Conservation (phyloP, 2,113 vertebrate genomes). For the Xenopus borealis region DNA sequence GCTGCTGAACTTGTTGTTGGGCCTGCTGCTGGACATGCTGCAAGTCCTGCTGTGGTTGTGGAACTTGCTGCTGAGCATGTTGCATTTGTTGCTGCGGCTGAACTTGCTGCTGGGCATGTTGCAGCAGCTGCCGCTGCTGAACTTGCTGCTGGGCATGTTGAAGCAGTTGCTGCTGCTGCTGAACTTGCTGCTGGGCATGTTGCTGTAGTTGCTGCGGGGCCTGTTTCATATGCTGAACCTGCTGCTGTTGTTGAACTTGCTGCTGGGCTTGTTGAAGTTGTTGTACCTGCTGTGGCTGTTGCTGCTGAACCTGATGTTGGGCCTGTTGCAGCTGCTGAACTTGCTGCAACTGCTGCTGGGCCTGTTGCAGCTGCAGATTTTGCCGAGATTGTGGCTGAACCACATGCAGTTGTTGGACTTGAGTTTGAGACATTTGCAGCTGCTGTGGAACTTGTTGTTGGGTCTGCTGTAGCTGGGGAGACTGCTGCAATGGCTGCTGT, state of each 20-base stretch:
- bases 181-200: slow-evolving; percentile 55
- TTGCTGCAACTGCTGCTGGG: not conserved
- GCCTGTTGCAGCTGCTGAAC: slow-evolving; percentile 30
- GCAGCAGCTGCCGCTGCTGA: slow-evolving; percentile 37
- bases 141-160: slow-evolving; percentile 22
- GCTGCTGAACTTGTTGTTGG: slow-evolving; percentile 21
- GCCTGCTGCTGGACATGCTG: slow-evolving; percentile 40
- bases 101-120: slow-evolving; percentile 55
- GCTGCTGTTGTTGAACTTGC: slow-evolving; percentile 39
- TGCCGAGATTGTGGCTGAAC: slow-evolving; percentile 10
- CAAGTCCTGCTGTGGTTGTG: slow-evolving; percentile 49
- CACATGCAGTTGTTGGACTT: slow-evolving; percentile 55
- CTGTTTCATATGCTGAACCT: slow-evolving; percentile 54
- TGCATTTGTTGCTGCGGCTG: slow-evolving; percentile 6
- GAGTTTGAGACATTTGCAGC: slow-evolving; percentile 40
- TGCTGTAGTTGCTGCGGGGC: slow-evolving; percentile 53
- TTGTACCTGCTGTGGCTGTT: slow-evolving; percentile 1
- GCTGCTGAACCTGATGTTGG: slow-evolving; percentile 14
- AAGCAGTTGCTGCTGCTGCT: slow-evolving; percentile 7
- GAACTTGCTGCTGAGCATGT: slow-evolving; percentile 10
- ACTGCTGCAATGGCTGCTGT: slow-evolving; percentile 2
- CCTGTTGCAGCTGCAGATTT: not conserved
- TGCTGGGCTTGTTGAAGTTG: not conserved
- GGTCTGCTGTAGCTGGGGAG: slow-evolving; percentile 3
- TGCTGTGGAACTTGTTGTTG: slow-evolving; percentile 14